These are phyloP conservation scores for Rhinopomastus cyanomelas DNA, from an alignment of 2,113 vertebrate genomes.

Conservation along the genomic window DNA sequence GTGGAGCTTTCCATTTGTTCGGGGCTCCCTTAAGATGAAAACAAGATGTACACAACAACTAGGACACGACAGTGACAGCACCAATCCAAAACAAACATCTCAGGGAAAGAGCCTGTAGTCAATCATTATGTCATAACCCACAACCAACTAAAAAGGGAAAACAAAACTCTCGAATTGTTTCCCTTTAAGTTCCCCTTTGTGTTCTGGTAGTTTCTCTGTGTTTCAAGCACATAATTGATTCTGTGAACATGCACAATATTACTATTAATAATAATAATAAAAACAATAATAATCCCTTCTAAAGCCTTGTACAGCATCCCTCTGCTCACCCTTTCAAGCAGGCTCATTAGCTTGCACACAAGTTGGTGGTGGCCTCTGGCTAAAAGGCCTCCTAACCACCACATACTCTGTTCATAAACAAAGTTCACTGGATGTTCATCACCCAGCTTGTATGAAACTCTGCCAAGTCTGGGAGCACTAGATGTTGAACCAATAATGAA, in stretches of 20 bases:
- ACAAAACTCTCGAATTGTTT: not conserved
- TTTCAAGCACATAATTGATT: not conserved
- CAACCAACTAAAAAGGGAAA: not conserved
- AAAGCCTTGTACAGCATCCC: not conserved
- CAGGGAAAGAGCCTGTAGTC: not conserved
- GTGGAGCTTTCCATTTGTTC: not conserved
- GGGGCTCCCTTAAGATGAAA: not conserved
- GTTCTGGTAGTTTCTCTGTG: not conserved
- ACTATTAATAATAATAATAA: no score
- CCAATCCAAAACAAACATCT: slow-evolving; percentile 29
- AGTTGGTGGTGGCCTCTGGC: not conserved
- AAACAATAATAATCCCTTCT: not conserved
- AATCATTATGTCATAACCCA: not conserved
- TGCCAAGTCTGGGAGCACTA: not conserved
- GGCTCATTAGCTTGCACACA: not conserved
- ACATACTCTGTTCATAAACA: not conserved
- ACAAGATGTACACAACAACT: not conserved
- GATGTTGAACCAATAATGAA: slow-evolving; percentile 49
- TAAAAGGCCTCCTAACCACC: not conserved
- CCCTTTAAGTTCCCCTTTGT: not conserved
- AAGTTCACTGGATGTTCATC: not conserved
- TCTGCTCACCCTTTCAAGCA: not conserved
- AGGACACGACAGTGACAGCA: not conserved
- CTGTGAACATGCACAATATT: not conserved
- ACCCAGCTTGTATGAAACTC: slow-evolving; percentile 19